phyloP scores from a whole-genome alignment of 2,113 vertebrate genomes.

The Tricholaema leucomelas region DNA sequence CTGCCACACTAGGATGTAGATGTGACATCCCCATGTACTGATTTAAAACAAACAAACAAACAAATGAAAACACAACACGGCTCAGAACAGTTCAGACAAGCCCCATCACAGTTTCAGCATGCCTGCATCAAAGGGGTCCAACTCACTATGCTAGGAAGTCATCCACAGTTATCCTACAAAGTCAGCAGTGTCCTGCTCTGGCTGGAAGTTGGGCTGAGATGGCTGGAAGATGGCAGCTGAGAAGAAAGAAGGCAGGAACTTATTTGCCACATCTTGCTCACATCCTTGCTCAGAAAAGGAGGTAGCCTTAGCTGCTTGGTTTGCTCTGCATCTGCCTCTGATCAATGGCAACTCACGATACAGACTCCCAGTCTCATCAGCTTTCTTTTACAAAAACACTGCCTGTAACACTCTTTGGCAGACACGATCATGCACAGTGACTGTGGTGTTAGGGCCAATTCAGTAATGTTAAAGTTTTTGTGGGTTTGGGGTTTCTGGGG shows the following conservation, averaged over 20 bases:
- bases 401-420: not conserved
- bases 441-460: not conserved
- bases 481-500: not conserved
- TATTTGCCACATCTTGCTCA: not conserved
- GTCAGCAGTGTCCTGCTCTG: too few species aligned
- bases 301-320: not conserved
- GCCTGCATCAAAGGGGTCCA: not conserved
- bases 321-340: fast-evolving
- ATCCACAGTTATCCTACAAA: not conserved
- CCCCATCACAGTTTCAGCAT: not conserved
- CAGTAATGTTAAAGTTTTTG: not conserved
- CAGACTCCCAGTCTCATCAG: not conserved
- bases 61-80: not conserved
- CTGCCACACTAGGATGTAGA: not conserved
- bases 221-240: not conserved
- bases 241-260: not conserved
- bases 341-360: not conserved
- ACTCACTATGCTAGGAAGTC: not conserved
- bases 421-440: not conserved
- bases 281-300: fast-evolving
- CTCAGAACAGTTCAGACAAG: not conserved
- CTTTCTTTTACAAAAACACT: not conserved
- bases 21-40: not conserved
- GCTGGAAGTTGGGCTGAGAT: not conserved
- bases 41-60: not conserved